Evolutionary conservation across 2,888 invertebrate species (phyloP).

Genomic region (Netelia virgata): DNA sequence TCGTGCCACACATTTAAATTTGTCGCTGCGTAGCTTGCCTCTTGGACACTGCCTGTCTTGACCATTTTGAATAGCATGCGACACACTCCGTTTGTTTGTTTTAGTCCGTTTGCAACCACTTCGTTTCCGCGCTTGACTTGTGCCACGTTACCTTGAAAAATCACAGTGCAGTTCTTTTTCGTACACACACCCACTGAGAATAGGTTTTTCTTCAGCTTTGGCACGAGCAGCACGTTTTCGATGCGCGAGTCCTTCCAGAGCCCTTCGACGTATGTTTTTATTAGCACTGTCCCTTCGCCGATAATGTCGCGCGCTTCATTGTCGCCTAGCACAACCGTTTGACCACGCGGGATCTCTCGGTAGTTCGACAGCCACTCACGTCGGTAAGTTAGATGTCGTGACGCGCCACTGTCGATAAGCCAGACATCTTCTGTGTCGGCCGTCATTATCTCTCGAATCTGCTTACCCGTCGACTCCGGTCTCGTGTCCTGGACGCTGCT

Average conservation of each 20-base stretch:
- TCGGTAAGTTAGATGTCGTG: neutral
- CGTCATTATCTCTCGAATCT: neutral
- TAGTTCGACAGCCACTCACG: neutral
- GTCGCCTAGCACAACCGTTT: neutral
- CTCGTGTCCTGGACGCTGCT: neutral
- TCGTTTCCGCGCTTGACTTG: neutral
- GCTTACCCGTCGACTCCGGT: neutral
- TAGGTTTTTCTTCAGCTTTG: neutral
- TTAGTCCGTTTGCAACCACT: neutral
- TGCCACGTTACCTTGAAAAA: neutral
- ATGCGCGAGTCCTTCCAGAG: neutral
- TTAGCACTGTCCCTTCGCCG: neutral
- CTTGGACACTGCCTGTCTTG: neutral
- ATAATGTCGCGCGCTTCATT: neutral
- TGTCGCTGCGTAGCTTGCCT: neutral
- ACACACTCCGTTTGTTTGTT: neutral
- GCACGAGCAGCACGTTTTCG: neutral
- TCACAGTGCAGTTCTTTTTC: neutral
- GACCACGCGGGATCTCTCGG: neutral
- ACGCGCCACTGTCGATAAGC: slow-evolving; percentile 4
- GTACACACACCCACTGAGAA: neutral
- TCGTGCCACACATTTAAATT: neutral
- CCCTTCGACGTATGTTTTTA: neutral
- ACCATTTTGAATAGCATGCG: neutral
- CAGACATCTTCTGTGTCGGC: neutral